Evolutionary conservation across 2,888 invertebrate species (phyloP).

Genomic region (Dolichomitus sp.): DNA sequence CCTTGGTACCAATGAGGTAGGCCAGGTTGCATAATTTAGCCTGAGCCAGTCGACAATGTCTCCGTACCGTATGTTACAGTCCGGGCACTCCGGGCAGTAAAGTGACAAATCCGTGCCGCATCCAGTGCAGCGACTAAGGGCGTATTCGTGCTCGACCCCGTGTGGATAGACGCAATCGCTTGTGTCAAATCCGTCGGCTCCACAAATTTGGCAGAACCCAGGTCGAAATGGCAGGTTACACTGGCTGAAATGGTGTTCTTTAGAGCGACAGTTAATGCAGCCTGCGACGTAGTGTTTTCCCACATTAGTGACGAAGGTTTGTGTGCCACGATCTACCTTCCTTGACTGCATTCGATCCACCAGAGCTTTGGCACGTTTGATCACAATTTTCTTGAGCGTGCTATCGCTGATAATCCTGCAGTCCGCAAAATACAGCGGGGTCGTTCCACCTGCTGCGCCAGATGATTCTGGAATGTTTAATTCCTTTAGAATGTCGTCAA

Average conservation of each 20-base stretch:
- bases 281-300: constrained; percentile 41
- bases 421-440: constrained; percentile 24
- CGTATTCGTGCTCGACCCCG: constrained; percentile 53
- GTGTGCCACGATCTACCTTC: constrained; percentile 40
- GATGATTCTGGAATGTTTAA: constrained; percentile 8
- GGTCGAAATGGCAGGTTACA: constrained; percentile 41
- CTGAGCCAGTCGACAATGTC: not conserved
- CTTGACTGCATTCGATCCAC: not conserved
- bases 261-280: constrained; percentile 52
- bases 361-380: constrained; percentile 30
- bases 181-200: constrained; percentile 49
- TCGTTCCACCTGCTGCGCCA: not conserved
- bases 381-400: constrained; percentile 5
- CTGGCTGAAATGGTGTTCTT: no score
- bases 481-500: constrained; percentile 38
- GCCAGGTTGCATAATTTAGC: constrained; percentile 37
- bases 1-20: constrained; percentile 9
- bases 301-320: constrained; percentile 39
- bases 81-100: constrained; percentile 45
- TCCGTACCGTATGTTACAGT: constrained; percentile 47
- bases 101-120: constrained; percentile 27
- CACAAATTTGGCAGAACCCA: constrained; percentile 50
- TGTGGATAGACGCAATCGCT: constrained; percentile 55
- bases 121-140: constrained; percentile 28
- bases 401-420: constrained; percentile 20